Evolutionary conservation across 2,113 vertebrate species (phyloP).

Genomic region (Marmota monax): DNA sequence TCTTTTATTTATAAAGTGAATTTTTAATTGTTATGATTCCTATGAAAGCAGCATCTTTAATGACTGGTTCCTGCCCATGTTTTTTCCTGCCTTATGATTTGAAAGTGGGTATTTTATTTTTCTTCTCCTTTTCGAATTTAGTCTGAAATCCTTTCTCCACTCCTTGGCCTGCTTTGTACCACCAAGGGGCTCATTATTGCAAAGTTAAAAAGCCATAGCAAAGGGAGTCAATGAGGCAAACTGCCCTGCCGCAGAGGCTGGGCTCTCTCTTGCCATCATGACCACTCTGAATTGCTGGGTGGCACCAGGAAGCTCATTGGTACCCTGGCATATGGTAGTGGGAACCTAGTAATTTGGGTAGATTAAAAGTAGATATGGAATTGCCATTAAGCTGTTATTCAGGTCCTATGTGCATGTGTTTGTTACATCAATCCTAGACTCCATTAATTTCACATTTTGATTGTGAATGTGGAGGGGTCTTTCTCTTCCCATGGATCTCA

Average conservation of each 20-base stretch:
- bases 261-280: constrained; percentile 78
- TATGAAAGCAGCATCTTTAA: constrained; percentile 82
- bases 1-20: constrained; percentile 51
- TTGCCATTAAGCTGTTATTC: constrained; percentile 82
- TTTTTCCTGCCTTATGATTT: constrained; percentile 84
- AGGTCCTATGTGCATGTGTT: constrained; percentile 45
- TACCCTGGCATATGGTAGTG: constrained; percentile 81
- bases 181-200: constrained; percentile 80
- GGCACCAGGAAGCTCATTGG: constrained; percentile 83
- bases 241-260: constrained; percentile 70
- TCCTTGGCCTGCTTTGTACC: constrained; percentile 76
- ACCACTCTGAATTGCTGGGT: constrained; percentile 85
- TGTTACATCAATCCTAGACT: background rate
- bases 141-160: constrained; percentile 56
- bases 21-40: background rate
- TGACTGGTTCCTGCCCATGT: constrained; percentile 67
- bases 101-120: constrained; percentile 80
- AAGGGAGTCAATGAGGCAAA: constrained; percentile 77
- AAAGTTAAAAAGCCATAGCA: constrained; percentile 81
- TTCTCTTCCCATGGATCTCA: background rate
- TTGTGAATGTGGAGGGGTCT: background rate
- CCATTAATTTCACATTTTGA: background rate
- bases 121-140: constrained; percentile 68
- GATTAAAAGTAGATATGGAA: constrained; percentile 78
- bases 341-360: constrained; percentile 83